Percentiles rank a stretch among this genome's conserved stretches.
Evolutionary conservation across 2,113 vertebrate species (phyloP).

Genomic region (Alethe diademata): DNA sequence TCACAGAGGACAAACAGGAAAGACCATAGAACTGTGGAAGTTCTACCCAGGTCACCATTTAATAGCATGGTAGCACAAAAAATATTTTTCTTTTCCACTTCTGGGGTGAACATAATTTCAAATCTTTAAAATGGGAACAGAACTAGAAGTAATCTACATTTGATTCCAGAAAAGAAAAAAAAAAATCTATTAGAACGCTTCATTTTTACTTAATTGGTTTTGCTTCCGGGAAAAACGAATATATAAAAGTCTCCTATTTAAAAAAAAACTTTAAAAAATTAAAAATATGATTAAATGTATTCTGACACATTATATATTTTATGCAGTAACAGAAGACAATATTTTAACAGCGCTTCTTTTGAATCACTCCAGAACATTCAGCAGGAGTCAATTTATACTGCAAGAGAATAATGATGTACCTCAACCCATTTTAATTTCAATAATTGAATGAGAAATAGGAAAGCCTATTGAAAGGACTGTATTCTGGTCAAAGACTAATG

Average conservation of each 20-base stretch:
- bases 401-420: slow-evolving; percentile 69
- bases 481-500: slow-evolving; percentile 76
- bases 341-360: slow-evolving; percentile 7
- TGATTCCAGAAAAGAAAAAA: not conserved
- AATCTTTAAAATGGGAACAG: not conserved
- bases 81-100: not conserved
- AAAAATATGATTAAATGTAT: not conserved
- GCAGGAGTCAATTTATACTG: slow-evolving; percentile 58
- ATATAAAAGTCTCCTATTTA: not conserved
- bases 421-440: slow-evolving; percentile 71
- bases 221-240: rapidly evolving
- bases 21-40: not conserved
- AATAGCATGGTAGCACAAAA: not conserved
- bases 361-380: slow-evolving; percentile 45
- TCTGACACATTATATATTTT: not conserved
- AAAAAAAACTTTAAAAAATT: not conserved
- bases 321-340: slow-evolving; percentile 14
- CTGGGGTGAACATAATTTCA: not conserved
- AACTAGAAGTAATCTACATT: not conserved
- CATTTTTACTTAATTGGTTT: not conserved
- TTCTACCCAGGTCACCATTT: not conserved
- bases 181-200: not conserved
- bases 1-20: not conserved
- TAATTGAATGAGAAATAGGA: slow-evolving; percentile 72
- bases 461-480: slow-evolving; percentile 70